Base-by-base conservation (phyloP, 2,797 vertebrate species). In the Columba guinea region DNA sequence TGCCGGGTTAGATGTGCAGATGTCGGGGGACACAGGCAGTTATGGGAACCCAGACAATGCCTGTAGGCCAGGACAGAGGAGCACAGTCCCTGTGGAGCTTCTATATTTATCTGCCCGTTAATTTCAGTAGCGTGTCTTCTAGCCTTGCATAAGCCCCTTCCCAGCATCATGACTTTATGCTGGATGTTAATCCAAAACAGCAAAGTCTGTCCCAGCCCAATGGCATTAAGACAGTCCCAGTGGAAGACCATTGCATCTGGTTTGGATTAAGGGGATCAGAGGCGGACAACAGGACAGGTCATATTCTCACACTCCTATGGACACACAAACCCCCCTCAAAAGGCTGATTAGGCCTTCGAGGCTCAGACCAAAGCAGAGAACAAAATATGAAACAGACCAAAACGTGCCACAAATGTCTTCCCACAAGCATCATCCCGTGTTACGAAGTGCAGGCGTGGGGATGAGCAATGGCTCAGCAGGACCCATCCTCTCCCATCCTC, bases 381-480 rank as follows among this genome's bases (percentile, higher is more conserved):
- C 3, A 11, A 44, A 22, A 34, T 46, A 62, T 2, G 23, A 39
- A 80, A 69, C 0, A 8, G n/a, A 48, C 10, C 28, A 20, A 58
- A 86, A 81, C 0, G 11, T 51, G 62, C 62, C 74, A 48, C 37
- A 14, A 41, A 39, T 1, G 14, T 11, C 51, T 11, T 60, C 32
- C 51, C 60, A 35, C 10, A 11, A 21, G 19, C n/a, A 56, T 4
- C 44, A 7, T 1, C 18, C 37, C 3, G 0, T 2, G 19, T 26
- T 19, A 21, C 0, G 11, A 51, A 67, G 28, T 0, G 27, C 3
- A 1, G 51, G 37, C 2, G 16, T 0, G 3, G 17, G n/a, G 65
- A 3, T 32, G 44, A 5, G 0, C 1, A 5, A 16, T 0, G 2
- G 55, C 58, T 34, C 58, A 37, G 17, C 46, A 68, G 44, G 7